Base-by-base conservation (phyloP, 30 jellyfish, hydroid and myxozoan species). In the Sanderia malayensis region DNA sequence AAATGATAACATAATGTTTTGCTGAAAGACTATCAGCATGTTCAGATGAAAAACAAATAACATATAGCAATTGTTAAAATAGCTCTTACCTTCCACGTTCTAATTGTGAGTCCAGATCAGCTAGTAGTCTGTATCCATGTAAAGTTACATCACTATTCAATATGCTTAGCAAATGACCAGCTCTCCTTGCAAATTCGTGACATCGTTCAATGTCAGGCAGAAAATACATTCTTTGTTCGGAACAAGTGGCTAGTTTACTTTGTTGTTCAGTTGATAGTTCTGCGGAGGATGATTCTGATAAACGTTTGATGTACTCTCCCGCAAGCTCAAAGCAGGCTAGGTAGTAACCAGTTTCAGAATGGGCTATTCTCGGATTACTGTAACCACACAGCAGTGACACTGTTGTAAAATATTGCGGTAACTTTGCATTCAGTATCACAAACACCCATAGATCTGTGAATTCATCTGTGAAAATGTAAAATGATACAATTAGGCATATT, bases 371-470 rank as follows among this genome's bases (percentile, higher is more conserved):
- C 17, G 96, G 96, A 34, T 87, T 87, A 52, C 94, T 70, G 86
- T 77, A 87, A 44, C 58, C 69, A 29, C 94, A 65, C n/a, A 87
- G 86, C 44, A 70, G 49, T 29, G 87, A 34, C 4, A 80, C 73
- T 10, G 74, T 67, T 20, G 89, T 47, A 71, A 69, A 66, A 66
- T 78, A 58, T 19, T 76, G 19, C 19, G 85, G 78, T 10, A 87
- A 44, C 26, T 86, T 71, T 20, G 96, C 94, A 67, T 80, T 85
- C 47, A 78, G 49, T 31, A 80, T 28, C 17, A 87, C 81, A 41
- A 70, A 87, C 45, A 87, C 96, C 96, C 94, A 87, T 6, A 87
- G 59, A 55, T 87, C 96, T 81, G 80, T 79, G 75, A 87, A 87
- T 55, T 87, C 93, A 32, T 87, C 96, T 85, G 63, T 31, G 68